phyloP scores from a whole-genome alignment of 1,140 invertebrate species.

The Euwallacea similis region DNA sequence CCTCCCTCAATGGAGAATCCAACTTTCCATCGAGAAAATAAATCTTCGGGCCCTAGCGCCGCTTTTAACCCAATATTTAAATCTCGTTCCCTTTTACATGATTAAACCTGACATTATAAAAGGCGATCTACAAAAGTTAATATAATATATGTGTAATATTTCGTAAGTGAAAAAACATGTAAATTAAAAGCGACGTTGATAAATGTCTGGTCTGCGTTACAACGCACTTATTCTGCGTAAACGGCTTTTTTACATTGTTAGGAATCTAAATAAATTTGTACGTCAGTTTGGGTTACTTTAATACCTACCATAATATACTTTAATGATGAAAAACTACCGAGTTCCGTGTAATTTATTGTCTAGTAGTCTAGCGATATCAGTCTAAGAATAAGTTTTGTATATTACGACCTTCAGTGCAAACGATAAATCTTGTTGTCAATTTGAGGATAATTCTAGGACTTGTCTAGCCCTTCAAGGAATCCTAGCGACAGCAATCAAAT shows the following conservation, averaged over 20 bases:
- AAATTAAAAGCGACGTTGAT: constrained; percentile 10
- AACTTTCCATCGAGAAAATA: no score
- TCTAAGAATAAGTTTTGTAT: background rate
- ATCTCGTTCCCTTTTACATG: no score
- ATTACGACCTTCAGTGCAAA: background rate
- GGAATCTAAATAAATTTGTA: background rate
- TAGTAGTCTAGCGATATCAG: background rate
- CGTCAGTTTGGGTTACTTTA: background rate
- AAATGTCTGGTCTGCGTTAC: background rate
- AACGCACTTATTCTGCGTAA: background rate
- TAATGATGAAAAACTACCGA: background rate
- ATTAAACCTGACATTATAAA: constrained; percentile 2
- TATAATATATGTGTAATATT: background rate
- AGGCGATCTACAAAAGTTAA: constrained; percentile 4
- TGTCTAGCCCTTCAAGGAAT: no score
- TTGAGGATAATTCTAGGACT: background rate
- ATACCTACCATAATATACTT: no score
- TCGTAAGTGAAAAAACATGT: constrained; percentile 16
- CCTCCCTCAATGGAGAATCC: no score
- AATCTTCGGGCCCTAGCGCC: background rate
- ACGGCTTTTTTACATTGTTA: constrained; percentile 4
- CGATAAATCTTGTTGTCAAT: background rate
- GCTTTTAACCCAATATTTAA: background rate
- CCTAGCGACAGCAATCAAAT: no score
- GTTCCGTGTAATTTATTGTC: background rate